Base-by-base conservation (phyloP, 2,888 invertebrate species). In the Cordilura impudica region DNA sequence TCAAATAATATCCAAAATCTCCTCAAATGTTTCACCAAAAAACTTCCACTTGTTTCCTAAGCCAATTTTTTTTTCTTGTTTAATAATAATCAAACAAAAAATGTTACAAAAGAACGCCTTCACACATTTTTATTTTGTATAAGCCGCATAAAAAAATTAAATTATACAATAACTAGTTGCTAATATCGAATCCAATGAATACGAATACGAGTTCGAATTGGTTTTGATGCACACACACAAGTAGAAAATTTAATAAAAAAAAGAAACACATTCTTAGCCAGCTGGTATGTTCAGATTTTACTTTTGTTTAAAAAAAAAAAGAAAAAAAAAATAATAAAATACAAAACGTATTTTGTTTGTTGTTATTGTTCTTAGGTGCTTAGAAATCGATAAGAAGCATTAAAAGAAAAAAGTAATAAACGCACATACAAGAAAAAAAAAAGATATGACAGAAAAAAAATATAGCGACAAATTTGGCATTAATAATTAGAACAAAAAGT, bases 351-450 rank as follows among this genome's bases (percentile, higher is more conserved):
- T 60, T 66, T 61, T 53, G 19, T n/a, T 29, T 53, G 69, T 18
- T 39, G 26, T 1, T 60, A 47, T n/a, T 31, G 39, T 31, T 35
- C 43, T 63, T 58, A 2, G 29, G 29, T 31, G 71, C 43, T 12
- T 45, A 70, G 53, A 31, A 74, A 78, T 78, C 78, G 74, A 78
- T 78, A 74, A 78, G 74, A 70, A 66, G 66, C 21, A 54, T 14
- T 8, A 29, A 16, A 26, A 71, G 39, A 35, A 31, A n/a, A 4
- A 21, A 49, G 12, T 21, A 49, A 19, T 21, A 12, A 19, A 49
- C 7, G 21, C 14, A 49, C 21, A 49, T 12, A 21, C 18, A 18
- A 45, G 16, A 45, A 8, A 35, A 12, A 35, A 10, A 45, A 18
- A 3, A 45, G 16, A 47, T 18, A 7, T 12, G 12, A 35, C 10